Base-by-base conservation (phyloP, 2,888 invertebrate species). In the Dicyrtomina minuta region DNA sequence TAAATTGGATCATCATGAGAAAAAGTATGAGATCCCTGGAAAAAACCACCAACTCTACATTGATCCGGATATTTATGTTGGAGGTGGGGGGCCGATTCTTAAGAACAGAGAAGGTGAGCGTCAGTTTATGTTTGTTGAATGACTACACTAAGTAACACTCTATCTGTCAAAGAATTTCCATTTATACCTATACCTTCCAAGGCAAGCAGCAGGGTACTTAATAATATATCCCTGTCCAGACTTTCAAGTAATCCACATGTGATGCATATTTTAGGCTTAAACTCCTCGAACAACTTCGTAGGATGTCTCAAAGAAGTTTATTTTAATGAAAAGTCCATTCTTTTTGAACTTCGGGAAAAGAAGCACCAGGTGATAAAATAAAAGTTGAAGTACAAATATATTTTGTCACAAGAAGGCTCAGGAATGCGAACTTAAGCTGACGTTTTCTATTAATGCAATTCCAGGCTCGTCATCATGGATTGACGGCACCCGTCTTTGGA, bases 61-160 rank as follows among this genome's bases (percentile, higher is more conserved):
- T 75, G 95, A 96, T 84, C 95, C 96, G 43, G 93, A 94, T 83
- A 92, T 96, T 77, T 95, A 94, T 81, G 91, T 96, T 75, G 92
- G 93, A 59, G 92, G 92, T 17, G 94, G 93, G 2, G 91, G 93
- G 1, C 91, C 72, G 1, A 76, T 69, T 43, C 59, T 76, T 33
- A 77, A 74, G 46, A 74, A 75, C 44, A 59, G 75, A 22, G 72
- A 73, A 58, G 73, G 77, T 74, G 51, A 43, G 92, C n/a, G n/a
- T n/a, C n/a, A n/a, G n/a, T n/a, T n/a, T n/a, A n/a, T 49, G 39
- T 69, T 1, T 49, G 10, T n/a, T 60, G 12, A 39, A 41, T n/a
- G 20, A 10, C 33, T n/a, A 20, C 15, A n/a, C n/a, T n/a, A n/a
- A n/a, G n/a, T n/a, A n/a, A n/a, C n/a, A n/a, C n/a, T n/a, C n/a